Conservation (phyloP, 1,140 invertebrate species). For the Platyura marginata region DNA sequence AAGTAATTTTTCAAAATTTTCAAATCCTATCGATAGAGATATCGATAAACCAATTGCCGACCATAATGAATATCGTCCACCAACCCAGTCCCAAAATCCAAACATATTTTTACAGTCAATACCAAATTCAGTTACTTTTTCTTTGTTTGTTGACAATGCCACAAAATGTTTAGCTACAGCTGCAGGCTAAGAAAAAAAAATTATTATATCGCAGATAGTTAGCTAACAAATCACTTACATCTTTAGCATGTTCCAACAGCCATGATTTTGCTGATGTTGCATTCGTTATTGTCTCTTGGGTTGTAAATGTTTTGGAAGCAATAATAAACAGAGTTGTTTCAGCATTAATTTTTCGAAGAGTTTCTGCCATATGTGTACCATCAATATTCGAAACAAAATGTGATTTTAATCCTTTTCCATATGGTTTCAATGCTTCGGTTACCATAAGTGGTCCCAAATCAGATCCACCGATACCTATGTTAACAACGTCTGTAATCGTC, state of each 20-base stretch:
- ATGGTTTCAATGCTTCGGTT: conserved; percentile 91
- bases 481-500: conserved; percentile 92
- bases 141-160: conserved; percentile 86
- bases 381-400: conserved; percentile 99
- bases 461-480: conserved; percentile 99
- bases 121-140: conserved; percentile 90
- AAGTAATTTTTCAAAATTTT: conserved; percentile 87
- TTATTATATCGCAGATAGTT: conserved; percentile 4
- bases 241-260: conserved; percentile 74
- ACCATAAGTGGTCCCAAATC: conserved; percentile 98
- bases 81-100: conserved; percentile 99
- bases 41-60: conserved; percentile 97
- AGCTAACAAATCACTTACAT: conserved; percentile 61
- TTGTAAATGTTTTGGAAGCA: conserved; percentile 98
- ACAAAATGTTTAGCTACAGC: conserved; percentile 96
- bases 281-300: conserved; percentile 99
- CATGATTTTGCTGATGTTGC: conserved; percentile 91
- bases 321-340: conserved; percentile 96
- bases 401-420: conserved; percentile 67
- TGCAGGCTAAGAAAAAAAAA: conserved; percentile 33
- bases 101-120: conserved; percentile 98
- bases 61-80: conserved; percentile 94
- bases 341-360: conserved; percentile 74
- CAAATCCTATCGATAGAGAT: conserved; percentile 80
- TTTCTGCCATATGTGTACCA: conserved; percentile 93